A percentile compares a stretch with the other conserved stretches of the same genome.
phyloP scores from a whole-genome alignment of 2,797 vertebrate genomes.

The Acrossocheilus fasciatus region DNA sequence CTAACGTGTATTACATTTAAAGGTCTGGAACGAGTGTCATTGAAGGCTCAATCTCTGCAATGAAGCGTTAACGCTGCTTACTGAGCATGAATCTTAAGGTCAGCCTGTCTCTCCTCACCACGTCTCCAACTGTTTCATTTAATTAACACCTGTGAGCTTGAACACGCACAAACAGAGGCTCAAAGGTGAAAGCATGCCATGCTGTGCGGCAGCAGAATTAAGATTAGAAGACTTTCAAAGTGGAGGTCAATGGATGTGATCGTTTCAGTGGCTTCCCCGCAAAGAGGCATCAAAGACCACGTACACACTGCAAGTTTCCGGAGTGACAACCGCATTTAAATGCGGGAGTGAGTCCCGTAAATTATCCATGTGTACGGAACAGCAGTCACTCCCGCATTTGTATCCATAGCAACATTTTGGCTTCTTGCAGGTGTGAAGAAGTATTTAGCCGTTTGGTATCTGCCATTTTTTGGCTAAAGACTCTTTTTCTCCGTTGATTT shows the following conservation, averaged over 20 bases:
- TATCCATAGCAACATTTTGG: no score
- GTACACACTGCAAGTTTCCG: no score
- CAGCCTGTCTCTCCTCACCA: slow-evolving; percentile 11
- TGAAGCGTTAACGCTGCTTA: slow-evolving; percentile 27
- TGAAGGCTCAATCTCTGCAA: not conserved
- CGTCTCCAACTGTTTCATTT: slow-evolving; percentile 43
- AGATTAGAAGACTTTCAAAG: slow-evolving; percentile 40
- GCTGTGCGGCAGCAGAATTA: slow-evolving; percentile 36
- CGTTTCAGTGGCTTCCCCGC: slow-evolving; percentile 30
- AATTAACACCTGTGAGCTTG: slow-evolving; percentile 51
- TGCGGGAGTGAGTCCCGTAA: no score
- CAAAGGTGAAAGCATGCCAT: slow-evolving; percentile 28
- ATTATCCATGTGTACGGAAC: no score
- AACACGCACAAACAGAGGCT: slow-evolving; percentile 16
- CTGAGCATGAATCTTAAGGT: slow-evolving; percentile 44
- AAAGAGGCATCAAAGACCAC: slow-evolving; percentile 38
- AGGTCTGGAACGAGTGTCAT: not conserved
- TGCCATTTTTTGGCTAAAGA: no score
- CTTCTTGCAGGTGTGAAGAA: no score
- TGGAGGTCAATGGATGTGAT: slow-evolving; percentile 38
- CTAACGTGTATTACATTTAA: not conserved
- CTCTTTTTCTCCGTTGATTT: no score
- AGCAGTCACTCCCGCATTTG: no score
- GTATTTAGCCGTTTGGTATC: no score
- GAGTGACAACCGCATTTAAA: no score